phyloP scores from a whole-genome alignment of 2,797 vertebrate species.

The Miichthys miiuy region DNA sequence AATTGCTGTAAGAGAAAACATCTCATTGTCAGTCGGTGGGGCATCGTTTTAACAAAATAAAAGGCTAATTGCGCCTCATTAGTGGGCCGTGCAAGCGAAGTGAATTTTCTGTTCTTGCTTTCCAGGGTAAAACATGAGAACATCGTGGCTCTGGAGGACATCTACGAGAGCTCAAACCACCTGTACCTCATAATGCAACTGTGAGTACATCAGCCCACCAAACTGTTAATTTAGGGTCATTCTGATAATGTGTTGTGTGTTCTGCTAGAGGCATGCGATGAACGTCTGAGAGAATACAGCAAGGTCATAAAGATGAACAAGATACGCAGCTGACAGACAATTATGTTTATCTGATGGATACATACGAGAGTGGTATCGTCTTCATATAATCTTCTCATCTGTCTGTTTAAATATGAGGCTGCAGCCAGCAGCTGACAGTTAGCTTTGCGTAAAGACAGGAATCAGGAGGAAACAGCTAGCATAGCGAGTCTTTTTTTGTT shows the following conservation, averaged over 20 bases:
- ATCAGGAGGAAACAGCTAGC: neutral
- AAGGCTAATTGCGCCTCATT: slow-evolving; percentile 43
- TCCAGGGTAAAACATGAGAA: slow-evolving; percentile 98
- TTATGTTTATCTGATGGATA: neutral
- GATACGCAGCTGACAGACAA: neutral
- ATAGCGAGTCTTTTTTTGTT: neutral
- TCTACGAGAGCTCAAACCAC: slow-evolving; percentile 98
- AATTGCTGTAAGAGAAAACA: slow-evolving; percentile 1
- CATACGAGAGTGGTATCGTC: slow-evolving; percentile 1
- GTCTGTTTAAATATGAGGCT: neutral
- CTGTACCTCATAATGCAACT: slow-evolving; percentile 99
- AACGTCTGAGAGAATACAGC: slow-evolving; percentile 7
- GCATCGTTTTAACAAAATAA: slow-evolving; percentile 45
- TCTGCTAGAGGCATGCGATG: slow-evolving; percentile 15
- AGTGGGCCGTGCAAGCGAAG: slow-evolving; percentile 26
- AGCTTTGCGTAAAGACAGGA: neutral
- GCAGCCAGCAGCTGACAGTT: neutral
- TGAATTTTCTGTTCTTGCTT: slow-evolving; percentile 50
- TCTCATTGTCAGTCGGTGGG: neutral
- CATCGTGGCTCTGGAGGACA: slow-evolving; percentile 98
- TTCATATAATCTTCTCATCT: neutral
- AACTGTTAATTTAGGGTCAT: slow-evolving; percentile 37
- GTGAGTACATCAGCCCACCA: slow-evolving; percentile 87
- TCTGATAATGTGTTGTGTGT: slow-evolving; percentile 42
- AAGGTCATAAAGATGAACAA: slow-evolving; percentile 1